Evolutionary conservation across 2,888 invertebrate genomes (phyloP), one percentile per base, ranked within the genome.

Genomic region (Slavum lentiscoides): DNA sequence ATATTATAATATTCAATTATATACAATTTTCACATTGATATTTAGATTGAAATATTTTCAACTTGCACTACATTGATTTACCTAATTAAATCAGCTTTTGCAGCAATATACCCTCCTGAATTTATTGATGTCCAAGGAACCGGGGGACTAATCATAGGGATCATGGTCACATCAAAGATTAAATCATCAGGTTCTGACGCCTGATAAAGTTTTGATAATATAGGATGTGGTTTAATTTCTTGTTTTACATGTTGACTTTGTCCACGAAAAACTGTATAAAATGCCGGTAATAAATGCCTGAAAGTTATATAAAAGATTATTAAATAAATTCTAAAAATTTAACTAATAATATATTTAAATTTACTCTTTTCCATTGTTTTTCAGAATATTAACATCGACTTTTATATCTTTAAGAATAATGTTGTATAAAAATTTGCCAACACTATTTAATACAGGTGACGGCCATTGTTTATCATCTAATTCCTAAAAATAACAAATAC

Each of bases 361-460:
- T 74, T 74, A 75, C 74, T 75, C 74, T 53, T 66, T 21, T 19
- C 84, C 87, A 84, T 90, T 91, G 0, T 86, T 84, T 84, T 89
- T 89, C 87, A 93, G 89, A 83, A 91, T 88, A 85, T 93, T 92
- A 2, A 91, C 89, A 86, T 95, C 91, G 73, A 97, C 90, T 87
- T 95, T 94, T 11, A 96, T 88, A 85, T 96, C 94, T 77, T 93
- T 91, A 85, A 96, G 90, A 19, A 97, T 91, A 67, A 97, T 93
- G 84, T 93, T 92, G 86, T 94, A 96, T 0, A 97, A 88, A 86
- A 96, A 94, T 85, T 92, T 92, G 61, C 97, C 97, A 70, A 97
- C 88, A 66, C 89, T 90, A 73, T 87, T 86, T 15, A 91, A 86
- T 69, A 92, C 89, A 82, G 90, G 88, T 17, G 88, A 86, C 0